Evolutionary conservation across 2,888 invertebrate genomes (phyloP).

Genomic region (Plemyria rubiginata): DNA sequence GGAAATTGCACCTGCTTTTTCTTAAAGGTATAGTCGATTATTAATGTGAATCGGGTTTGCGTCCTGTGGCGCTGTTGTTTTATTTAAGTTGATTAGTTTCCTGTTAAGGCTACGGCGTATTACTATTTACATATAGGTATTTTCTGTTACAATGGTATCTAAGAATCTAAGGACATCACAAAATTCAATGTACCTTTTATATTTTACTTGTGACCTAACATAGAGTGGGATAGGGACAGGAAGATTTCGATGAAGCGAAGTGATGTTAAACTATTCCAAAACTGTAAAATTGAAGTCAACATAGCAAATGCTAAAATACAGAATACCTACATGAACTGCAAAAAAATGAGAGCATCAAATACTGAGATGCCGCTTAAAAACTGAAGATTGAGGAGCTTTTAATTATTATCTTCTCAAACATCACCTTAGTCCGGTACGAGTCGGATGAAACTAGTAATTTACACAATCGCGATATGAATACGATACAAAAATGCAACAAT

Average conservation of each 20-base stretch:
- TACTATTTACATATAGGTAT: neutral
- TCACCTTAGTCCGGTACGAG: conserved; percentile 7
- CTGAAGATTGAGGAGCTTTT: neutral
- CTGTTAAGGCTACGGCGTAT: conserved; percentile 13
- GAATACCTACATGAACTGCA: neutral
- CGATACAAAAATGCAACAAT: conserved; percentile 34
- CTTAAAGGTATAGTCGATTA: conserved; percentile 28
- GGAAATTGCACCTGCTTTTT: conserved; percentile 61
- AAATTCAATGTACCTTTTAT: no score
- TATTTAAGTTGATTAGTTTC: conserved; percentile 24
- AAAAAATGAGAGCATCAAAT: no score
- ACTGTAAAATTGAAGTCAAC: neutral
- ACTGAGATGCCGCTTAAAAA: neutral
- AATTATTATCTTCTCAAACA: conserved; percentile 17
- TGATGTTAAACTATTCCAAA: neutral
- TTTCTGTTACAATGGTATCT: neutral
- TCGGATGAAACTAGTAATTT: conserved; percentile 21
- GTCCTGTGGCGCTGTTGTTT: conserved; percentile 30
- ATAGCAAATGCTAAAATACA: neutral
- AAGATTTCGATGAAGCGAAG: no score
- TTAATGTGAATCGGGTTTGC: conserved; percentile 31
- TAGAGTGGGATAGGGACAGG: no score
- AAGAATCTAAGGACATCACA: no score
- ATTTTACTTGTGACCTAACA: no score
- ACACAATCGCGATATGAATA: conserved; percentile 28